Evolutionary conservation across 2,113 vertebrate species (phyloP).

Genomic region (Mirounga angustirostris): DNA sequence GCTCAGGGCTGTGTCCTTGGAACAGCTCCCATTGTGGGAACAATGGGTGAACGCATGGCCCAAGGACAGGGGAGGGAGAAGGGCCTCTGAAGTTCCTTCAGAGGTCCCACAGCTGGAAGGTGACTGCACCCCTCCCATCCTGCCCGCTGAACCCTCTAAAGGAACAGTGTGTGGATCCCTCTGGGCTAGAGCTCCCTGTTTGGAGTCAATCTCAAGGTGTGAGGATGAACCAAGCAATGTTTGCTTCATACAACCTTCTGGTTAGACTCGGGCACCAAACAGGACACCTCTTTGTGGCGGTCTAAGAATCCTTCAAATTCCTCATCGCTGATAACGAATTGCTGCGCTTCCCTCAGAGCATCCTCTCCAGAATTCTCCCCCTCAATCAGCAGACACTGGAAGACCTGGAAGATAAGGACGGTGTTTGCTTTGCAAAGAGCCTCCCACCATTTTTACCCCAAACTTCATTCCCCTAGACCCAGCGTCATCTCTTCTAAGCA

Average conservation of each 20-base stretch:
- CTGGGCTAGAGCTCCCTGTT: rapidly evolving
- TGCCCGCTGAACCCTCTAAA: not conserved
- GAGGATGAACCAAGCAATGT: rapidly evolving
- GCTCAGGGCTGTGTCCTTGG: not conserved
- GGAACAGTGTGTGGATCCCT: not conserved
- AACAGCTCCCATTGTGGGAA: not conserved
- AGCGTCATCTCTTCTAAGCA: not conserved
- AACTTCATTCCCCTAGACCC: not conserved
- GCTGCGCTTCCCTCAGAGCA: slow-evolving; percentile 93
- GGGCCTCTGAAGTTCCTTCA: too few species aligned
- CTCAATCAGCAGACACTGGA: slow-evolving; percentile 96
- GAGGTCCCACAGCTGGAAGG: not conserved
- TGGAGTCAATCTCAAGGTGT: rapidly evolving
- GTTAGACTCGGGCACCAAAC: slow-evolving; percentile 96
- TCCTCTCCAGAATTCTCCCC: slow-evolving; percentile 94
- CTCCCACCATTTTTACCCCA: rapidly evolving
- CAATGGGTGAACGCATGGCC: rapidly evolving
- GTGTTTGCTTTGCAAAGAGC: slow-evolving; percentile 83
- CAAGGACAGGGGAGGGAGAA: not conserved
- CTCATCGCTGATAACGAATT: slow-evolving; percentile 91
- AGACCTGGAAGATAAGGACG: slow-evolving; percentile 88
- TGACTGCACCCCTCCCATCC: rapidly evolving
- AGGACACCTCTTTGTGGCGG: slow-evolving; percentile 90
- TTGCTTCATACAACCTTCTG: slow-evolving; percentile 90
- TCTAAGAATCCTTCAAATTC: slow-evolving; percentile 93